Conservation (phyloP, 2,113 vertebrate species). For the Neogobius melanostomus region DNA sequence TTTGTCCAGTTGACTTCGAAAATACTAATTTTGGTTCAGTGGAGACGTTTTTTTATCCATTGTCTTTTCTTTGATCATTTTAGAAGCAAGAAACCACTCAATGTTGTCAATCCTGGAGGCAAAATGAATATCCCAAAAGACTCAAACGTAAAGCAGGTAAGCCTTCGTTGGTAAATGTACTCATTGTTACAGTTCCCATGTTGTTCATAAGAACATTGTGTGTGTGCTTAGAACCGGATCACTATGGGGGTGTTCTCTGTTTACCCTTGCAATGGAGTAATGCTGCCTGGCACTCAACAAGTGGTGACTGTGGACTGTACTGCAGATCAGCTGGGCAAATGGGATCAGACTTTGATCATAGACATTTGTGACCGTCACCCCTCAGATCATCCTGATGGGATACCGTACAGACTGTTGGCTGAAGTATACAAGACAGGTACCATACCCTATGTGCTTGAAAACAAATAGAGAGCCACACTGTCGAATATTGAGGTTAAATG, state of each 20-base stretch:
- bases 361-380: conserved; percentile 85
- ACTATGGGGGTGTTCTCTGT: conserved; percentile 82
- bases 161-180: conserved; percentile 9
- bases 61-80: neutral
- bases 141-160: conserved; percentile 68
- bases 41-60: neutral
- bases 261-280: conserved; percentile 77
- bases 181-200: neutral
- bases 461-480: no score
- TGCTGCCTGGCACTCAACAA: conserved; percentile 76
- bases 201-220: neutral
- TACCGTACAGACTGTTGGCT: conserved; percentile 78
- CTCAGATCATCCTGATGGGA: conserved; percentile 77
- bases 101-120: neutral
- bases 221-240: conserved; percentile 69
- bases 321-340: conserved; percentile 79
- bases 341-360: conserved; percentile 78
- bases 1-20: no score
- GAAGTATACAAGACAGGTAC: conserved; percentile 88
- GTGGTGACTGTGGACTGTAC: conserved; percentile 82
- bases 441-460: neutral
- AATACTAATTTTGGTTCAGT: no score
- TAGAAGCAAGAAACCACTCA: conserved; percentile 40
- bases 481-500: no score
- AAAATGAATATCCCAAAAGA: conserved; percentile 73